Conservation (phyloP, 2,113 vertebrate species). For the Corydoras maculifer region DNA sequence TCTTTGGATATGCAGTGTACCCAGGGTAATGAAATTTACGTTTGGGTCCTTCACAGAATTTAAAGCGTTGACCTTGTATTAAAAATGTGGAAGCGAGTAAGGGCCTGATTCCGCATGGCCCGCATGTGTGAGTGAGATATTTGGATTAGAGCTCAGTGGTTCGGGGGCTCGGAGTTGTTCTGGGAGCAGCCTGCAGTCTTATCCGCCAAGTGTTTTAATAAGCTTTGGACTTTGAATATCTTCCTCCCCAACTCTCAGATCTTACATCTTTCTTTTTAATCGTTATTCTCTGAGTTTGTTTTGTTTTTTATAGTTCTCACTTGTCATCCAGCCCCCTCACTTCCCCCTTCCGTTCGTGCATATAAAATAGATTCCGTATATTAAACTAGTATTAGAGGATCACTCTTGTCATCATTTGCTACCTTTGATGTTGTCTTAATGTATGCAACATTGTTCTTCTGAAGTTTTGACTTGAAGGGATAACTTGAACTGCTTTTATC, state of each 20-base stretch:
- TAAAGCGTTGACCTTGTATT: conserved; percentile 11
- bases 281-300: neutral
- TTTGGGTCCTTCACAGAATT: conserved; percentile 21
- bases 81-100: conserved; percentile 32
- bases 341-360: too few species aligned
- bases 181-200: neutral
- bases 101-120: conserved; percentile 20
- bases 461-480: neutral
- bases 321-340: too few species aligned
- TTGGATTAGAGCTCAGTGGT: conserved; percentile 41
- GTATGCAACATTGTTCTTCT: neutral
- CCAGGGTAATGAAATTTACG: neutral
- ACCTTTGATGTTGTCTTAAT: neutral
- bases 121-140: conserved; percentile 36
- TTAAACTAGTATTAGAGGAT: too few species aligned
- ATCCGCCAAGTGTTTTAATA: conserved; percentile 9
- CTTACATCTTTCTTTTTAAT: neutral
- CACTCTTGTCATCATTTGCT: too few species aligned
- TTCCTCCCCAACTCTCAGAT: neutral
- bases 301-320: too few species aligned
- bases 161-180: neutral
- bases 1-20: neutral
- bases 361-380: too few species aligned
- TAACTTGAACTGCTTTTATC: conserved; percentile 2
- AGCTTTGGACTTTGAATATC: neutral